These are phyloP conservation scores for Corydoras maculifer DNA, from an alignment of 2,113 vertebrate genomes.

Conservation along the genomic window DNA sequence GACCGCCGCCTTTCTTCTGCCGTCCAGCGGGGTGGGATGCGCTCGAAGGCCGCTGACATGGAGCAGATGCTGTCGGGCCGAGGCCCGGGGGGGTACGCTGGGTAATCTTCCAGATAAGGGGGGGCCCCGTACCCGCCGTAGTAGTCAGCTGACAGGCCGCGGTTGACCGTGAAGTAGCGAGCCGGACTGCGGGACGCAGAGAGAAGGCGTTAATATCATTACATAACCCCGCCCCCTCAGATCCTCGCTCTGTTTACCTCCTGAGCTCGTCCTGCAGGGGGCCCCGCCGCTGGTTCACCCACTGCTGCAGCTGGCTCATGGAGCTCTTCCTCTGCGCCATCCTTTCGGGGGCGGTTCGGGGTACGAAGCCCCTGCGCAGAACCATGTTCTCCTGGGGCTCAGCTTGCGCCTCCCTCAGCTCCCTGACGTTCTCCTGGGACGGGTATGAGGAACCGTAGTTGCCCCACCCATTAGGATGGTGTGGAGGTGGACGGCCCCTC, in stretches of 20 bases:
- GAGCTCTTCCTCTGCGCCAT: slow-evolving; percentile 90
- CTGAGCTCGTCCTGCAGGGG: slow-evolving; percentile 71
- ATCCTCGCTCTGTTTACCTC: slow-evolving; percentile 63
- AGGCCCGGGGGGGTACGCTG: slow-evolving; percentile 75
- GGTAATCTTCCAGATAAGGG: slow-evolving; percentile 79
- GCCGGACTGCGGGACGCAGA: slow-evolving; percentile 65
- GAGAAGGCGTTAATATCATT: slow-evolving; percentile 1
- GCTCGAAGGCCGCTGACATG: slow-evolving; percentile 77
- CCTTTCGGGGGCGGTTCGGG: slow-evolving; percentile 75
- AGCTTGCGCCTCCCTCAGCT: slow-evolving; percentile 10
- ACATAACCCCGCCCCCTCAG: too few species aligned
- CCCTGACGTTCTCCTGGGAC: slow-evolving; percentile 48
- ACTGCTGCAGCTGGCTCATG: slow-evolving; percentile 92
- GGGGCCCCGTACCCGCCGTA: slow-evolving; percentile 70
- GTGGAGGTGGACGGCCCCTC: slow-evolving; percentile 50
- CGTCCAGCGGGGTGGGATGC: slow-evolving; percentile 71
- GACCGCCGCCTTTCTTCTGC: slow-evolving; percentile 76
- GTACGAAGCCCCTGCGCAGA: slow-evolving; percentile 66
- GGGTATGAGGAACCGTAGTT: slow-evolving; percentile 47
- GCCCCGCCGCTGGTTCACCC: slow-evolving; percentile 84
- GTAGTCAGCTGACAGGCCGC: slow-evolving; percentile 69
- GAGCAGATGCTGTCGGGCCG: slow-evolving; percentile 93
- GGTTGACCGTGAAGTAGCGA: slow-evolving; percentile 72
- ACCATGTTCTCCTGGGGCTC: slow-evolving; percentile 61
- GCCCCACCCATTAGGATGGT: slow-evolving; percentile 75